Evolutionary conservation across 2,888 invertebrate genomes (phyloP).

Genomic region (Dorcus parallelipipedus): DNA sequence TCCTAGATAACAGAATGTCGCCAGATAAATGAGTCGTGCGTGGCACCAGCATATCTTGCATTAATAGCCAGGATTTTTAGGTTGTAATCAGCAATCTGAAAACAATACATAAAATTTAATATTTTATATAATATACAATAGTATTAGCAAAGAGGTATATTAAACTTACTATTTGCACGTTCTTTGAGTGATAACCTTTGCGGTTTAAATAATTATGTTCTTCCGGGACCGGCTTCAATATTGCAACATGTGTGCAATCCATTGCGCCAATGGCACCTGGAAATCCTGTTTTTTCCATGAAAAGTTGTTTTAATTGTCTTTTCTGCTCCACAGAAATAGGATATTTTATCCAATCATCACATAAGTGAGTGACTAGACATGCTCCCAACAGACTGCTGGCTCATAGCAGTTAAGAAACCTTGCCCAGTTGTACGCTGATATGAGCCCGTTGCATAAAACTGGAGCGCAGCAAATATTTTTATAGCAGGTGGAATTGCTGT

Average conservation of each 20-base stretch:
- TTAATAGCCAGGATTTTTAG: background rate
- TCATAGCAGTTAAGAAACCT: too few species aligned
- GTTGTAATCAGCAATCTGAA: background rate
- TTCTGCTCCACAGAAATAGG: too few species aligned
- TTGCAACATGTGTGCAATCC: conserved; percentile 22
- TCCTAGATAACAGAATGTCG: background rate
- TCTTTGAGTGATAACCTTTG: conserved; percentile 24
- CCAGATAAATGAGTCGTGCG: background rate
- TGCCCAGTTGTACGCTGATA: too few species aligned
- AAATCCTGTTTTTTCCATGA: conserved; percentile 17
- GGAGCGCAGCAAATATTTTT: too few species aligned
- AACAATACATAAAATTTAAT: background rate
- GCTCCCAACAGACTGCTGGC: too few species aligned
- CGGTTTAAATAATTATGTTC: conserved; percentile 27
- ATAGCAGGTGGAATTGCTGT: too few species aligned
- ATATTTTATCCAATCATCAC: too few species aligned
- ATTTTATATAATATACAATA: too few species aligned
- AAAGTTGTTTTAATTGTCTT: too few species aligned
- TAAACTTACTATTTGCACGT: conserved; percentile 22
- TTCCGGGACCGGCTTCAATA: conserved; percentile 18
- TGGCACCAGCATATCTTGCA: background rate
- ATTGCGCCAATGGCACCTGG: conserved; percentile 21
- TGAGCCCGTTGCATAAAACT: too few species aligned
- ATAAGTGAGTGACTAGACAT: too few species aligned
- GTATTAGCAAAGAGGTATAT: too few species aligned